phyloP scores from a whole-genome alignment of 2,797 vertebrate species.

The Mormyrops boulengeri region DNA sequence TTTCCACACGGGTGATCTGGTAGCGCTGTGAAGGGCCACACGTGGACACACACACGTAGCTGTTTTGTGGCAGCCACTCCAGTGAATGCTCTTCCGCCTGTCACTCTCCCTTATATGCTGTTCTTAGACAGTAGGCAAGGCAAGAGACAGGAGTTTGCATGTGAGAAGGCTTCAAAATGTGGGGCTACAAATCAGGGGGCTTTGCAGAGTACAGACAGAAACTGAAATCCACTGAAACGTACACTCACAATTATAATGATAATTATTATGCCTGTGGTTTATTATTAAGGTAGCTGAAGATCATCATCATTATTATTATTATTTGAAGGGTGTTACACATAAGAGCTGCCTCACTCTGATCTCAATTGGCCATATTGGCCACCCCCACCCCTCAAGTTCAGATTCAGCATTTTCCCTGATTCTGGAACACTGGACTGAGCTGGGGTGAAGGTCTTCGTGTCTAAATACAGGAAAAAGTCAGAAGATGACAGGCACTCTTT shows the following conservation, averaged over 20 bases:
- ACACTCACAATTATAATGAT: not conserved
- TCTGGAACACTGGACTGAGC: not conserved
- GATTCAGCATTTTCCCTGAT: not conserved
- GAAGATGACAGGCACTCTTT: not conserved
- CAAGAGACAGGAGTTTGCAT: not conserved
- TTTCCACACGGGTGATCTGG: not conserved
- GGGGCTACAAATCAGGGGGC: not conserved
- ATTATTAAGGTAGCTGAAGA: not conserved
- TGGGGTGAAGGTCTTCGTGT: not conserved
- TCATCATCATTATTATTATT: not conserved
- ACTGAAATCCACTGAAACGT: not conserved
- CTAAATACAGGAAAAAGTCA: not conserved
- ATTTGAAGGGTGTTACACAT: not conserved
- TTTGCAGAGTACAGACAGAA: not conserved
- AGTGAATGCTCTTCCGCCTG: not conserved
- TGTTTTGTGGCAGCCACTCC: not conserved
- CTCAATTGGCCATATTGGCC: not conserved
- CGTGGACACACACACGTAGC: not conserved
- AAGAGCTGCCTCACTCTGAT: not conserved
- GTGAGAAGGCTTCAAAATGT: not conserved
- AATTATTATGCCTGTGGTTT: not conserved
- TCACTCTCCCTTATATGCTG: not conserved
- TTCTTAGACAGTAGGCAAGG: not conserved
- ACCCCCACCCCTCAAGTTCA: not conserved
- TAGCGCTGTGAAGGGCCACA: not conserved